Conservation (phyloP, 2,113 vertebrate genomes). For the Anhinga anhinga region DNA sequence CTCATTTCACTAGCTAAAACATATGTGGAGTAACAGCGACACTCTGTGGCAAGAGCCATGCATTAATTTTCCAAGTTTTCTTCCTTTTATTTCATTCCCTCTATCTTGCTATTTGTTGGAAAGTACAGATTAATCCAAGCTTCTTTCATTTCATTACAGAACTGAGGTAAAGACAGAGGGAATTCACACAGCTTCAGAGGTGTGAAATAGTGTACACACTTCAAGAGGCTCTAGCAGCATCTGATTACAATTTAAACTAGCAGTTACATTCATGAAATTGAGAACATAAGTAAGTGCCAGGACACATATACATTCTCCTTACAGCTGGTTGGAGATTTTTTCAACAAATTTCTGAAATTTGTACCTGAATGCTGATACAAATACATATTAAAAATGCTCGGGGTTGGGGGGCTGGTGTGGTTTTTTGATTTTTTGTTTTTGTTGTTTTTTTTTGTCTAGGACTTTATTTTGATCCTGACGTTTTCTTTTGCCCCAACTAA, state of each 20-base stretch:
- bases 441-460: neutral
- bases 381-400: neutral
- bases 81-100: neutral
- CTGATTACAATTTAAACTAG: conserved; percentile 42
- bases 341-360: neutral
- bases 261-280: conserved; percentile 31
- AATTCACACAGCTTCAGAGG: conserved; percentile 18
- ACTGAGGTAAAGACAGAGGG: neutral
- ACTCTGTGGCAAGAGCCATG: conserved; percentile 58
- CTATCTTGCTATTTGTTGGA: neutral
- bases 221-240: conserved; percentile 17
- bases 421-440: neutral
- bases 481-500: neutral
- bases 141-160: neutral
- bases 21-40: conserved; percentile 52
- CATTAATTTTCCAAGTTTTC: neutral
- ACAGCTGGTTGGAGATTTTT: conserved; percentile 22
- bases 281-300: conserved; percentile 2
- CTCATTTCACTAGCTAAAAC: neutral
- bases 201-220: conserved; percentile 20
- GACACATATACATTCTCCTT: neutral
- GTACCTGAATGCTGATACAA: neutral
- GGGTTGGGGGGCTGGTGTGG: neutral
- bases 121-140: neutral
- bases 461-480: neutral